Conservation (phyloP, 2,888 invertebrate genomes). For the Helobdella robusta region DNA sequence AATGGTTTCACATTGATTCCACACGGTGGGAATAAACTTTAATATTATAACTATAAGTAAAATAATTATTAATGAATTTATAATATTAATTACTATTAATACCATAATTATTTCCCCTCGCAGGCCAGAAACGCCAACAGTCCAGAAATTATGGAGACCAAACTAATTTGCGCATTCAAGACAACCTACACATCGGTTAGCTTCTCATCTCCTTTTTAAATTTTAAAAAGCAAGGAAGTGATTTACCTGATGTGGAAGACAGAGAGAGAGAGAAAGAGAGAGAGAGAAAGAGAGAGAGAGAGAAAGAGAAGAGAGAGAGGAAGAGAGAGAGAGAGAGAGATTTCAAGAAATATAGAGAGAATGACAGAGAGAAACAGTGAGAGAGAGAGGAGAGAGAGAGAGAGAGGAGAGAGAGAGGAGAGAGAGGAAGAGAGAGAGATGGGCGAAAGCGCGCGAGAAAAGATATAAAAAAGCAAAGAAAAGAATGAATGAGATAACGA, state of each 20-base stretch:
- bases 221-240: neutral
- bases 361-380: too few species aligned
- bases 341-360: neutral
- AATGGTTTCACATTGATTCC: too few species aligned
- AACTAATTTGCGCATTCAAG: slow-evolving; percentile 19
- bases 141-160: slow-evolving; percentile 18
- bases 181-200: slow-evolving; percentile 19
- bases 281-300: slow-evolving; percentile 8
- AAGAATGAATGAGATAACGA: too few species aligned
- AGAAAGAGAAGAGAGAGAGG: neutral
- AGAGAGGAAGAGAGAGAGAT: neutral
- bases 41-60: too few species aligned
- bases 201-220: neutral
- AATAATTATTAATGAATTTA: too few species aligned
- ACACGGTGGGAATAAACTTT: too few species aligned
- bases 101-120: neutral
- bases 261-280: neutral
- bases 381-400: neutral
- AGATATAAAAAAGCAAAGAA: too few species aligned
- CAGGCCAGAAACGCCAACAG: slow-evolving; percentile 11
- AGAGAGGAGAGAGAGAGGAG: neutral
- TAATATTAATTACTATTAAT: too few species aligned
- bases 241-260: neutral
- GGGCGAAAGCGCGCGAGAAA: too few species aligned
- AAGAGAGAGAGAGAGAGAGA: neutral